Evolutionary conservation across 2,888 invertebrate genomes (phyloP).

Genomic region (Girardia tigrina): DNA sequence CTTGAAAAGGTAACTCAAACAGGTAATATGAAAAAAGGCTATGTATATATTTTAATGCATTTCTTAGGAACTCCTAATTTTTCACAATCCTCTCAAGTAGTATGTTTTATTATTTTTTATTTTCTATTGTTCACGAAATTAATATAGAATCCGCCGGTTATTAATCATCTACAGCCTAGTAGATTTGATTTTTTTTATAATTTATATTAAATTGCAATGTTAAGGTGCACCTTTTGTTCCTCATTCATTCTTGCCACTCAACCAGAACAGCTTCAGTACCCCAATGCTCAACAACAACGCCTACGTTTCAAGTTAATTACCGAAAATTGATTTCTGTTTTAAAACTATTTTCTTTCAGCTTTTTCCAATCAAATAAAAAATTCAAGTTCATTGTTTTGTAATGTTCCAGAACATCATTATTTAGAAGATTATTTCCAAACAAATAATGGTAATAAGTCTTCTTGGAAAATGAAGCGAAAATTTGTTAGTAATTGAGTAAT

Average conservation of each 20-base stretch:
- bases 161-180: background rate
- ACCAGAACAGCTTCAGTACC: background rate
- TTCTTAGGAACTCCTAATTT: background rate
- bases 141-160: background rate
- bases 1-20: background rate
- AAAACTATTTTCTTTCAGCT: background rate
- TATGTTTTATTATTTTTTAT: background rate
- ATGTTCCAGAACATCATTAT: constrained; percentile 48
- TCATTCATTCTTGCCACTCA: background rate
- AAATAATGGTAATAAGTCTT: background rate
- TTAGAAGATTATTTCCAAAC: constrained; percentile 39
- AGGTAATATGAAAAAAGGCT: background rate
- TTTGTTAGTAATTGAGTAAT: background rate
- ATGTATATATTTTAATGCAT: no score
- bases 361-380: background rate
- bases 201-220: background rate
- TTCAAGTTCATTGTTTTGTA: constrained; percentile 42
- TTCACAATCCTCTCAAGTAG: background rate
- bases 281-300: background rate
- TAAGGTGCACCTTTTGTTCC: background rate
- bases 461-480: background rate
- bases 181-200: background rate
- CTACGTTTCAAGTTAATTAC: background rate
- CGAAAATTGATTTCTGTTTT: background rate
- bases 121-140: no score